A percentile compares a stretch with the other conserved stretches of the same genome.
phyloP scores from a whole-genome alignment of 37 sponge, comb jelly and placozoan species.

The Eunapius fragilis region DNA sequence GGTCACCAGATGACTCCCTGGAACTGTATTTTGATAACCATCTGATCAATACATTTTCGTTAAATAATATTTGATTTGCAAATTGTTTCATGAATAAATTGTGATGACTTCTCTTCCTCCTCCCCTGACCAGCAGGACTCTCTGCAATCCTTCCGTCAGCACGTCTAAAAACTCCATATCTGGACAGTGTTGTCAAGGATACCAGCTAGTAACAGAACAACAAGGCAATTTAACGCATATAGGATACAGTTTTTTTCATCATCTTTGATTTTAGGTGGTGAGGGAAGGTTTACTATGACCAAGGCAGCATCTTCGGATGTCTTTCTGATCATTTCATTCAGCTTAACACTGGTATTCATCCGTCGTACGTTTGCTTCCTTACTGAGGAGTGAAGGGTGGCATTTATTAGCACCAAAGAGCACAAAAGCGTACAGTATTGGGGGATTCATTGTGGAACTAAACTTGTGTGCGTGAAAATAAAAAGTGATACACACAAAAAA shows the following conservation, averaged over 20 bases:
- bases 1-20: neutral
- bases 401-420: too few relatives aligned
- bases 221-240: too few relatives aligned
- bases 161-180: constrained; percentile 98
- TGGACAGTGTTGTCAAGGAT: neutral
- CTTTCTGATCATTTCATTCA: constrained; percentile 92
- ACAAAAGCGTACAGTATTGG: too few relatives aligned
- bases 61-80: neutral
- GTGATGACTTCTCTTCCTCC: constrained; percentile 96
- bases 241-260: constrained; percentile 90
- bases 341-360: constrained; percentile 97
- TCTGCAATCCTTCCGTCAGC: constrained; percentile 91
- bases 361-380: constrained; percentile 75
- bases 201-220: neutral
- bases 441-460: too few relatives aligned
- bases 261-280: constrained; percentile 56
- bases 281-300: constrained; percentile 94
- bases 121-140: constrained; percentile 96
- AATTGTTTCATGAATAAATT: constrained; percentile 71
- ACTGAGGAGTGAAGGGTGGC: neutral
- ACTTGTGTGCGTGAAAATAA: too few relatives aligned
- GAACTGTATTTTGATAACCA: neutral
- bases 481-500: too few relatives aligned
- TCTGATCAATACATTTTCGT: neutral
- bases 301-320: constrained; percentile 83